Evolutionary conservation across 1,140 invertebrate species (phyloP).

Genomic region (Drosophila neocordata): DNA sequence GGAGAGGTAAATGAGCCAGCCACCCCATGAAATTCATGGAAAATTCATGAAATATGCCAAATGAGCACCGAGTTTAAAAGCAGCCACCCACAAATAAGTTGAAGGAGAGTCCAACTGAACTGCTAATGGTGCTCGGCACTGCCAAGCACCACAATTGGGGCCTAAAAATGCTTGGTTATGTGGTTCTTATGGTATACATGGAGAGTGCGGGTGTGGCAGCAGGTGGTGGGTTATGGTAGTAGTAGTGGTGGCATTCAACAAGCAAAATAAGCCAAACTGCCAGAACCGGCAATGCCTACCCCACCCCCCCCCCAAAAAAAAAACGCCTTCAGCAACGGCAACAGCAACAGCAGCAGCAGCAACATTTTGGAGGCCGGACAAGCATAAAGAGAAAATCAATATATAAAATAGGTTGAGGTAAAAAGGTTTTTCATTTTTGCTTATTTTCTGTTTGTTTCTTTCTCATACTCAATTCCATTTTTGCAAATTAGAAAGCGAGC

Average conservation of each 20-base stretch:
- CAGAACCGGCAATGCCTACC: conserved; percentile 20
- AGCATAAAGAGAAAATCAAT: conserved; percentile 65
- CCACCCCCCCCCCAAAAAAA: too few relatives aligned
- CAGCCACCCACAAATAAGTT: conserved; percentile 36
- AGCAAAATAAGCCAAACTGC: conserved; percentile 52
- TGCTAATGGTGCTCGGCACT: conserved; percentile 51
- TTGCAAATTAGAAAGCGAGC: conserved; percentile 76
- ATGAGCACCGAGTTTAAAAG: conserved; percentile 29
- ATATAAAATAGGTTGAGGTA: conserved; percentile 55
- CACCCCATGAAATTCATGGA: conserved; percentile 24
- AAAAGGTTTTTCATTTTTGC: conserved; percentile 42
- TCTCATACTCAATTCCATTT: conserved; percentile 59
- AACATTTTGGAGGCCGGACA: conserved; percentile 50
- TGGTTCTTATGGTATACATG: neutral
- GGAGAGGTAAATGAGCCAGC: neutral
- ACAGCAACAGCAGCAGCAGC: conserved; percentile 19
- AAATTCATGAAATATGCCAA: conserved; percentile 41
- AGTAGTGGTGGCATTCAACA: conserved; percentile 51
- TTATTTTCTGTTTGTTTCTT: neutral
- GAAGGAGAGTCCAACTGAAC: conserved; percentile 45
- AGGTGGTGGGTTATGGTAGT: neutral
- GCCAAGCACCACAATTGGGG: conserved; percentile 30
- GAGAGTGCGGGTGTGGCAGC: conserved; percentile 11
- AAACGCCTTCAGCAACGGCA: conserved; percentile 33
- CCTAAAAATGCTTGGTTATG: conserved; percentile 21